Conservation (phyloP, 2,113 vertebrate genomes). For the Ifrita kowaldi region DNA sequence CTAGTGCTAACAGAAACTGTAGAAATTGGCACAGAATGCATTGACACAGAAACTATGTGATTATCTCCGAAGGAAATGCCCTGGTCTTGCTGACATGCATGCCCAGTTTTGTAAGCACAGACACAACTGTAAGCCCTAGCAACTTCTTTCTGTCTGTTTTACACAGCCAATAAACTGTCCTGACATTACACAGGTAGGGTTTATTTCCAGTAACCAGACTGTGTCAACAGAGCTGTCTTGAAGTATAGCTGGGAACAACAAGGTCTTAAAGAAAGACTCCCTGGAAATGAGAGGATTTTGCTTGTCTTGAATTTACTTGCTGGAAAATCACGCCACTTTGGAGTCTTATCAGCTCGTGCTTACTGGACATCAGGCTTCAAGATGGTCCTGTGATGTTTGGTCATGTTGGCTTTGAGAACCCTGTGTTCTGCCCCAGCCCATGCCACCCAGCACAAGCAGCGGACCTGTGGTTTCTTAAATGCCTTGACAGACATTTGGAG, state of each 20-base stretch:
- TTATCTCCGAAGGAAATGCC: not conserved
- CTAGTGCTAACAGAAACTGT: not conserved
- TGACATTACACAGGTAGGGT: not conserved
- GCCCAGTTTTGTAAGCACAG: not conserved
- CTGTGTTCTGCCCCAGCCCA: not conserved
- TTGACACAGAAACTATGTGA: not conserved
- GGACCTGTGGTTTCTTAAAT: not conserved
- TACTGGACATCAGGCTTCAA: not conserved
- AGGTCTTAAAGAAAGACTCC: not conserved
- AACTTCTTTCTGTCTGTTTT: not conserved
- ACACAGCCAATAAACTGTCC: not conserved
- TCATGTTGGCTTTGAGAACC: not conserved
- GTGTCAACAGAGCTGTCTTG: not conserved
- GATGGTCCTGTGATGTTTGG: not conserved
- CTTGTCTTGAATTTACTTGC: not conserved
- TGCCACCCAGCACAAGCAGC: not conserved
- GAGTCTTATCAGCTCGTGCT: not conserved
- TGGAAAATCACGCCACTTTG: not conserved
- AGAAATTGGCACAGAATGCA: not conserved
- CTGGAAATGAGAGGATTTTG: not conserved
- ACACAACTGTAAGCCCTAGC: not conserved
- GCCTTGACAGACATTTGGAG: not conserved
- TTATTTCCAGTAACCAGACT: not conserved
- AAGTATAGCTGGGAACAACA: not conserved
- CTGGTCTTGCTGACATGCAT: not conserved